A percentile compares a stretch with the other conserved stretches of the same genome.
These are phyloP conservation scores for Callionymus lyra DNA, from an alignment of 2,113 vertebrate genomes.

Conservation along the genomic window DNA sequence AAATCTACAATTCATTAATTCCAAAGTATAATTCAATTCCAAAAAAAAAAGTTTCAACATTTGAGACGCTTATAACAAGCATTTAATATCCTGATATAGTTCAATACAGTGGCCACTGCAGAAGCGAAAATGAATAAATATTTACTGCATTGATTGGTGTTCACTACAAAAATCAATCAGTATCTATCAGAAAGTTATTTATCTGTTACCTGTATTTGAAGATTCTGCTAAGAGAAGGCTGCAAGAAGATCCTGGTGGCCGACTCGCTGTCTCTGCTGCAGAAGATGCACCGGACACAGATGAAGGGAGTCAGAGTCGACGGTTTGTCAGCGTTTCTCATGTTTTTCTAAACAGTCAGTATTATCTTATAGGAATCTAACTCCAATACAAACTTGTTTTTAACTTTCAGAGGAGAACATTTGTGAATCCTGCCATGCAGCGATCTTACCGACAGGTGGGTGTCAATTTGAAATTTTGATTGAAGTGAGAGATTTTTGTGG, in stretches of 20 bases:
- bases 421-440: slow-evolving; percentile 88
- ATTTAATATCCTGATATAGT: no score
- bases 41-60: neutral
- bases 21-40: neutral
- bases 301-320: slow-evolving; percentile 83
- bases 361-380: slow-evolving; percentile 7
- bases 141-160: no score
- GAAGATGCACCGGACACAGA: slow-evolving; percentile 95
- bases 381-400: slow-evolving; percentile 1
- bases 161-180: no score
- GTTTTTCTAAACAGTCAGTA: neutral
- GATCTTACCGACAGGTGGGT: slow-evolving; percentile 85
- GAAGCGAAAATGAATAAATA: no score
- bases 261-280: slow-evolving; percentile 89
- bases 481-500: no score
- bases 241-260: slow-evolving; percentile 96
- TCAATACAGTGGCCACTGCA: no score
- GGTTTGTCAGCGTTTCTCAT: slow-evolving; percentile 60
- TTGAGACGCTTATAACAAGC: no score
- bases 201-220: slow-evolving; percentile 35
- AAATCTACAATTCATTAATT: no score
- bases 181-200: no score
- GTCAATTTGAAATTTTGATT: neutral
- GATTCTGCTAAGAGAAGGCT: slow-evolving; percentile 93
- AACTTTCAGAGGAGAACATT: slow-evolving; percentile 84